Evolutionary conservation across 37 sponge, comb jelly and placozoan genomes (phyloP).

Genomic region (Chondrilla cf. caribensis): DNA sequence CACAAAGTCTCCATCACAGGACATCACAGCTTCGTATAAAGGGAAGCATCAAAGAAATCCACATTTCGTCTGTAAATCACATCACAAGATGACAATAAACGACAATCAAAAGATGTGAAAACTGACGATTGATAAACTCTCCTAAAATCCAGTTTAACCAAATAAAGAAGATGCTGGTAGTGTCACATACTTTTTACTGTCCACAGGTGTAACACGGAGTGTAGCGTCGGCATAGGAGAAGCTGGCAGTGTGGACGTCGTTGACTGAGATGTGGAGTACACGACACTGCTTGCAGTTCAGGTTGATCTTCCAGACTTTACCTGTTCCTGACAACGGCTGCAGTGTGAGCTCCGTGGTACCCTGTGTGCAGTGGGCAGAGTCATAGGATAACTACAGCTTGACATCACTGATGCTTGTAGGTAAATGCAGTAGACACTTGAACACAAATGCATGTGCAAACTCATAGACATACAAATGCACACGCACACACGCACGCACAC

Average conservation of each 20-base stretch:
- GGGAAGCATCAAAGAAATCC: constrained; percentile 69
- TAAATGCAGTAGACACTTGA: too few relatives aligned
- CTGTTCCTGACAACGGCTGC: constrained; percentile 48
- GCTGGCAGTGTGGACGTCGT: constrained; percentile 40
- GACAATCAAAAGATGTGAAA: not conserved
- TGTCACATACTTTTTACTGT: constrained; percentile 74
- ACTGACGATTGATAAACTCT: too few relatives aligned
- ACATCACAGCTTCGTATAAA: constrained; percentile 42
- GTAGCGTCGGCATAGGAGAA: constrained; percentile 73
- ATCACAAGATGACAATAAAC: not conserved
- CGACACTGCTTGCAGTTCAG: constrained; percentile 82
- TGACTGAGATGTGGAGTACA: constrained; percentile 52
- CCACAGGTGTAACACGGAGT: constrained; percentile 52
- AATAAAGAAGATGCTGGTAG: too few relatives aligned
- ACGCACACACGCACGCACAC: constrained; percentile 30
- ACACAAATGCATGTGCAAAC: not conserved
- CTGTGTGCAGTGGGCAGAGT: too few relatives aligned
- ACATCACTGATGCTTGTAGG: too few relatives aligned
- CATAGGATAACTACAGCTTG: too few relatives aligned
- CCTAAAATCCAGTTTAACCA: too few relatives aligned
- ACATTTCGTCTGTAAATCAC: constrained; percentile 65
- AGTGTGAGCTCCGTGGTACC: constrained; percentile 70
- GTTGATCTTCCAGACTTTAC: constrained; percentile 56
- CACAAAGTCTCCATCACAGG: constrained; percentile 72
- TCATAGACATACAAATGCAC: constrained; percentile 14